Conservation (phyloP, 2,113 vertebrate species). For the Gobius niger region DNA sequence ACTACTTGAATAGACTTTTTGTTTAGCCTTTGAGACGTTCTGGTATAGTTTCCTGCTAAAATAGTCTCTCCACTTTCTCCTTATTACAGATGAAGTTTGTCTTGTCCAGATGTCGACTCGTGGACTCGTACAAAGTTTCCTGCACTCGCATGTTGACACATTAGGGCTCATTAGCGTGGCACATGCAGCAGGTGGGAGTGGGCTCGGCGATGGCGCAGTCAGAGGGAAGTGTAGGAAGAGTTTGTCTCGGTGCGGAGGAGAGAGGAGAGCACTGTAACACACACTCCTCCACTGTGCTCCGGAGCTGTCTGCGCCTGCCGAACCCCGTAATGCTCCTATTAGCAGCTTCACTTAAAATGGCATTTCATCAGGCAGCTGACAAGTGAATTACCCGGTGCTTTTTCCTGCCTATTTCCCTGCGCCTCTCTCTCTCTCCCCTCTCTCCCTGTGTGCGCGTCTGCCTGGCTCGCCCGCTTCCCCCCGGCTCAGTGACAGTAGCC, state of each 20-base stretch:
- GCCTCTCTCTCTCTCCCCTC: conserved; percentile 78
- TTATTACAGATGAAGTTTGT: background rate
- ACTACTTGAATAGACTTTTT: no score
- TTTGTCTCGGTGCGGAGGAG: conserved; percentile 15
- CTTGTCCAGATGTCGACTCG: background rate
- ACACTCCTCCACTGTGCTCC: conserved; percentile 48
- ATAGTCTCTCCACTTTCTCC: background rate
- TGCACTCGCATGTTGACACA: background rate
- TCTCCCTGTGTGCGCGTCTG: conserved; percentile 83
- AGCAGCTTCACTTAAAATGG: conserved; percentile 83
- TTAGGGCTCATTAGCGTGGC: background rate
- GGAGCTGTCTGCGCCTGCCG: conserved; percentile 62
- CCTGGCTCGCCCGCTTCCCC: conserved; percentile 86
- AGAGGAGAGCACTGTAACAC: conserved; percentile 17
- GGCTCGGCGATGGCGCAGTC: conserved; percentile 7
- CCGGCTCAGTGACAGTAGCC: conserved; percentile 98
- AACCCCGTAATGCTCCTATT: conserved; percentile 79
- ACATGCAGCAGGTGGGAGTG: background rate
- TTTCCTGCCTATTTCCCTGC: conserved; percentile 79
- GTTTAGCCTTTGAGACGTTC: background rate
- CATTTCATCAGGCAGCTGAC: conserved; percentile 94
- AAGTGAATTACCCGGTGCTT: conserved; percentile 92
- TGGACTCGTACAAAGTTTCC: background rate
- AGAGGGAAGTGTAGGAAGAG: conserved; percentile 2
- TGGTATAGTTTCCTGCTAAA: background rate